These are phyloP conservation scores for Embidobia sp. DNA, from an alignment of 2,888 invertebrate species.

Conservation along the genomic window DNA sequence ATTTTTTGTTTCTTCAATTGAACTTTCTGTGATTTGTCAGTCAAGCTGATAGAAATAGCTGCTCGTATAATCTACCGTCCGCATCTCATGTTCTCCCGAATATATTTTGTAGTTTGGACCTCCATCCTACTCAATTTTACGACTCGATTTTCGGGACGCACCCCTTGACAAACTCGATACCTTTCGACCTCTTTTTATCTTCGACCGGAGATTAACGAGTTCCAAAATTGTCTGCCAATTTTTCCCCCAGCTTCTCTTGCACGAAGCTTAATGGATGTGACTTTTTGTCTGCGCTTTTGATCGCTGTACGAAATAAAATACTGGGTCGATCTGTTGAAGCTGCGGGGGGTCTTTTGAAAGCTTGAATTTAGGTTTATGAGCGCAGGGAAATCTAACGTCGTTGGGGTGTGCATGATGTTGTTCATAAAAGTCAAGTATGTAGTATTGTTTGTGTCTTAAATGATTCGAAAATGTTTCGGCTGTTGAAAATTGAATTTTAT, in stretches of 20 bases:
- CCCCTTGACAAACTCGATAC: too few species aligned
- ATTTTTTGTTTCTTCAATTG: too few species aligned
- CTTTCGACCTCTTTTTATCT: constrained; percentile 10
- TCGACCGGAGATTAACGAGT: constrained; percentile 14
- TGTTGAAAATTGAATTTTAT: too few species aligned
- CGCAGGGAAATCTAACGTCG: background rate
- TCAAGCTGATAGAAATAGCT: too few species aligned
- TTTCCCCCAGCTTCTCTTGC: constrained; percentile 1
- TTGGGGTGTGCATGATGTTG: too few species aligned
- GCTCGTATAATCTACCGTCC: too few species aligned
- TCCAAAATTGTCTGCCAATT: constrained; percentile 20
- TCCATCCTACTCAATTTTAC: constrained; percentile 11
- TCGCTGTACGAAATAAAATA: constrained; percentile 10
- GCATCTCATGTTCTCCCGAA: too few species aligned
- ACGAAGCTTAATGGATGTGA: constrained; percentile 5
- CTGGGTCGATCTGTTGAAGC: background rate
- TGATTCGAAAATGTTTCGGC: too few species aligned
- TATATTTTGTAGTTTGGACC: background rate
- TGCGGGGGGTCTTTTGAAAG: background rate
- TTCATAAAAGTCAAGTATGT: too few species aligned
- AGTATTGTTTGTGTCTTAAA: too few species aligned
- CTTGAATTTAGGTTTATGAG: background rate
- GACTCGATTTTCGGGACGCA: constrained; percentile 11
- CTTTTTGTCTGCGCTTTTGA: constrained; percentile 12
- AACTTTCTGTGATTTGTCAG: too few species aligned